These are phyloP conservation scores for Xenus cinereus DNA, from an alignment of 2,113 vertebrate species.

Conservation along the genomic window DNA sequence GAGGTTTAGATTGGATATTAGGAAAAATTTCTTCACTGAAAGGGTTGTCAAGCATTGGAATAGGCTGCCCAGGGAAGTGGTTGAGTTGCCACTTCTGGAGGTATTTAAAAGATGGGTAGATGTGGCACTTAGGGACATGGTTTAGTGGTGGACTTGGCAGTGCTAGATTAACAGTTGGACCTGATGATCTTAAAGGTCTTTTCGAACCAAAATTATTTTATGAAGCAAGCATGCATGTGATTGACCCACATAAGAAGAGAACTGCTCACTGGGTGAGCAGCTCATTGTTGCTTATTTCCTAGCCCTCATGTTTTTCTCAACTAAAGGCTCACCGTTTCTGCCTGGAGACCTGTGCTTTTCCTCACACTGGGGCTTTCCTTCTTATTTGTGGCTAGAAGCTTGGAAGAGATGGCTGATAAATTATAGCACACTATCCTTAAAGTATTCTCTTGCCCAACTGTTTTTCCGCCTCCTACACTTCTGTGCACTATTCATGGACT, in stretches of 20 bases:
- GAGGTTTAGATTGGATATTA: background rate
- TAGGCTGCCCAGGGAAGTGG: background rate
- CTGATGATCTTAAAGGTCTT: background rate
- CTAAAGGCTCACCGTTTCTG: background rate
- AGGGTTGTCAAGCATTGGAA: background rate
- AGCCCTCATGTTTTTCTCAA: background rate
- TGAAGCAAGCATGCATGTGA: background rate
- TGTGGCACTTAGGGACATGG: background rate
- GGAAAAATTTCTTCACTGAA: background rate
- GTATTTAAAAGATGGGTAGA: background rate
- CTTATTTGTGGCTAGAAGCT: background rate
- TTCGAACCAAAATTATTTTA: background rate
- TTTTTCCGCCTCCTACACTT: background rate
- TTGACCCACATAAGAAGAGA: background rate
- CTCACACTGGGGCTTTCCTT: background rate
- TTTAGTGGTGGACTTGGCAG: background rate
- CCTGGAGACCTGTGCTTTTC: background rate
- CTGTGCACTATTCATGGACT: fast-evolving
- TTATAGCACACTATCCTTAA: background rate
- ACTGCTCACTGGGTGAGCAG: fast-evolving
- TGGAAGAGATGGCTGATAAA: background rate
- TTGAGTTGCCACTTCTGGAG: background rate
- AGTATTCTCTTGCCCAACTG: background rate
- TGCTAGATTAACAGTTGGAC: background rate
- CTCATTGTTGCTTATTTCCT: background rate